Evolutionary conservation across 1,140 invertebrate species (phyloP), one percentile per base, ranked within the genome.

Genomic region (Antheraea mylitta): DNA sequence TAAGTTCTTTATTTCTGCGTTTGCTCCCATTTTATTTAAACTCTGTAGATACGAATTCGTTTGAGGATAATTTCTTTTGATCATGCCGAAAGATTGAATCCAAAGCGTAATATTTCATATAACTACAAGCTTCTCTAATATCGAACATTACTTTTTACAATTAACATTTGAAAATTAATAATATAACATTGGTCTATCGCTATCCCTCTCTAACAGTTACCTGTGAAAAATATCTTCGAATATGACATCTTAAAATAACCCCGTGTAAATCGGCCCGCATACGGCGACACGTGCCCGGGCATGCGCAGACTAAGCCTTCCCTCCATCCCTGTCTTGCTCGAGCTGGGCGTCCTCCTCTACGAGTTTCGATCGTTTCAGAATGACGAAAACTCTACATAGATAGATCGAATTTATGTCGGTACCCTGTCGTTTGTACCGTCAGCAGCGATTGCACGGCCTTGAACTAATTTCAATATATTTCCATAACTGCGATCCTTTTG

Each of bases 321-420:
- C 10, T 6, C 61, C 58, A 0, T 85, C 79, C 75, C 82, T 11
- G 66, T 87, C 78, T 67, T 53, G 30, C 77, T 9, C 64, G 16
- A 69, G 81, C 76, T 42, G 9, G 67, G 60, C 62, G 60, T 85
- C 83, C 69, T 80, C 66, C 42, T 86, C 77, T 38, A 37, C 67
- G 60, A 74, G 72, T 87, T 92, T 92, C 90, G 89, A 92, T 92
- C 89, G 85, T 83, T 81, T 73, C 45, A 77, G 82, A 85, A 88
- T 92, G 86, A 90, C 86, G 87, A 90, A 92, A 90, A 92, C 82
- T 78, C 85, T 83, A 86, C 83, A 87, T 92, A 92, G 60, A 90
- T 92, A 92, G 45, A 92, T 92, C 87, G 82, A 90, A 88, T 92
- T 90, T 89, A 87, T 91, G 87, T 83, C 63, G 79, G 73, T 78